Base-by-base conservation (phyloP, 1,140 invertebrate genomes). In the Lordiphosa clarofinis region DNA sequence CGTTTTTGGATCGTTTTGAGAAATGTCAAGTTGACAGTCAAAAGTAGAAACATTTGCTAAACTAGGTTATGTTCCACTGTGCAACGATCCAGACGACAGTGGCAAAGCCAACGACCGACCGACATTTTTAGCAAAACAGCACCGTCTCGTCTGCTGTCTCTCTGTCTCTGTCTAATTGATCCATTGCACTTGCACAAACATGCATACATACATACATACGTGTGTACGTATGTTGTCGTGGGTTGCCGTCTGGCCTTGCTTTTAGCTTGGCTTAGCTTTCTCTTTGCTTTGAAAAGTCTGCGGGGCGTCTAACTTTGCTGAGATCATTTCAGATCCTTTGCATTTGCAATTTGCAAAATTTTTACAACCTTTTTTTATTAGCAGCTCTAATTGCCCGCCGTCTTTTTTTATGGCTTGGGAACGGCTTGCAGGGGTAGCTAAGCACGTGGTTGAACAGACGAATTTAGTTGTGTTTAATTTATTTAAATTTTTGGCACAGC, bases 101-200 rank as follows among this genome's bases (percentile, higher is more conserved):
- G 46, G 24, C 39, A 42, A 56, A 40, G 70, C 64, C 74, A 81
- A 73, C 72, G 78, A 75, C 76, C 71, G 75, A 82, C 78, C 76
- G 78, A 82, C 68, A 64, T 78, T 78, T 78, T 82, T 82, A 62
- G 68, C 78, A 81, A 73, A 19, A 54, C 43, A 73, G 46, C 60
- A 70, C 43, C 56, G 37, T 43, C 33, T 49, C 21, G 21, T 19
- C 19, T 19, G 19, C 19, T 38, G 42, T 60, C 48, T 56, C 56
- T 67, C 63, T 15, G 61, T 46, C 52, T 42, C 49, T 52, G 57
- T 72, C 49, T 82, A 78, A 82, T 84, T 84, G 78, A 84, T 82
- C 73, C 73, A 82, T 70, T 78, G 73, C 78, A 76, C 69, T 76
- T 82, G 53, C 46, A 47, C 21, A 24, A 5, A 24, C 21, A 24